These are phyloP conservation scores for Argyresthia albistria DNA, from an alignment of 2,888 invertebrate genomes.

Conservation along the genomic window DNA sequence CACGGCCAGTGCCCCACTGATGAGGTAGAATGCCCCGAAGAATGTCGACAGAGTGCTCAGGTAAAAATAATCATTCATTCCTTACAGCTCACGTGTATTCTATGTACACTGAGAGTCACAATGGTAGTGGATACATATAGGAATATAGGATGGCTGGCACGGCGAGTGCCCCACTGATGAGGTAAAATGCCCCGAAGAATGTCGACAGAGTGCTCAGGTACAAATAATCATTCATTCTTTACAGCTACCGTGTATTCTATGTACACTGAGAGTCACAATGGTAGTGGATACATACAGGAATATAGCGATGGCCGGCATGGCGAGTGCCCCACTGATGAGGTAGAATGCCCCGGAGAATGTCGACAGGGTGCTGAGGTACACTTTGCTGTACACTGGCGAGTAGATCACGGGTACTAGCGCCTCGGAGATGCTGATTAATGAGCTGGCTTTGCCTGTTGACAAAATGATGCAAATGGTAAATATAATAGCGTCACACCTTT, in stretches of 20 bases:
- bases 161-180: conserved; percentile 62
- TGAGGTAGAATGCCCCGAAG: conserved; percentile 71
- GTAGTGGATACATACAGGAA: conserved; percentile 47
- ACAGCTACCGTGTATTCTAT: no score
- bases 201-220: conserved; percentile 60
- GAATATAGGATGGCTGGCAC: conserved; percentile 59
- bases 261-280: neutral
- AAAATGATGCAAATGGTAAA: neutral
- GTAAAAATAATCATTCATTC: no score
- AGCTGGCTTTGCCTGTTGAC: conserved; percentile 64
- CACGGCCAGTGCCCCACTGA: conserved; percentile 59
- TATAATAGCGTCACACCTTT: neutral
- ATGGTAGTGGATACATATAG: conserved; percentile 38
- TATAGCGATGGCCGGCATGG: conserved; percentile 57
- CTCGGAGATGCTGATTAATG: conserved; percentile 74
- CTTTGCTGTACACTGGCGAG: conserved; percentile 69
- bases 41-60: conserved; percentile 55
- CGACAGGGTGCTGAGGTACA: conserved; percentile 62
- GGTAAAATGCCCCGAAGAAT: conserved; percentile 71
- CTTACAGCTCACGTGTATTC: no score
- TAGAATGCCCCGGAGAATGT: conserved; percentile 71
- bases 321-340: conserved; percentile 62
- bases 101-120: neutral
- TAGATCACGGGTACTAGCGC: conserved; percentile 69
- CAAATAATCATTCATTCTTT: no score